Conservation (phyloP, 1,140 invertebrate genomes). For the Heliconius eleuchia region DNA sequence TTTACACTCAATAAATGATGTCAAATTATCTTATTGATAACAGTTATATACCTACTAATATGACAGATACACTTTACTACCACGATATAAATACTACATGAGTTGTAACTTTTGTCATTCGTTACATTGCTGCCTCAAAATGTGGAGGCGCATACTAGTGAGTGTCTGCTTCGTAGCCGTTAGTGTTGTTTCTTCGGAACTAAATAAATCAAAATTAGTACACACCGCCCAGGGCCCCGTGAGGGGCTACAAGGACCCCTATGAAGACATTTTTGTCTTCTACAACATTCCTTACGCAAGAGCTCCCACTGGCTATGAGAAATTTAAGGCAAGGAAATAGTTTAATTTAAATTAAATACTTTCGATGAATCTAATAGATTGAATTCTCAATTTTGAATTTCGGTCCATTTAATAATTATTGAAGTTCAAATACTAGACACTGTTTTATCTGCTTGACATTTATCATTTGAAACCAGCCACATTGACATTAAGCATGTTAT, state of each 20-base stretch:
- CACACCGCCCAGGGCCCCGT: conserved; percentile 29
- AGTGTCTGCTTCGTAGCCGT: conserved; percentile 17
- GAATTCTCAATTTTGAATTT: too few relatives aligned
- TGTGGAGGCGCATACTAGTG: conserved; percentile 1
- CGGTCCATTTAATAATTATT: not conserved
- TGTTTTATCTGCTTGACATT: not conserved
- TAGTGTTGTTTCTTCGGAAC: not conserved
- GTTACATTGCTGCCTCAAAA: not conserved
- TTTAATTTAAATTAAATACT: not conserved
- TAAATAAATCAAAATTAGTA: conserved; percentile 21
- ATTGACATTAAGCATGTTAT: not conserved
- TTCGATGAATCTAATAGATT: not conserved
- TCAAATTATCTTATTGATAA: not conserved
- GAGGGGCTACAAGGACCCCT: conserved; percentile 35
- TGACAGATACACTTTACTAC: not conserved
- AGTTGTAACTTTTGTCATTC: not conserved
- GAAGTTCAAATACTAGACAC: not conserved
- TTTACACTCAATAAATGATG: not conserved
- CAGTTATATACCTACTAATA: not conserved
- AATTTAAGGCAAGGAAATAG: conserved; percentile 35
- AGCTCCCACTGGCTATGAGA: conserved; percentile 30
- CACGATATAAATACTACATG: not conserved
- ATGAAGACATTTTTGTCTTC: conserved; percentile 35
- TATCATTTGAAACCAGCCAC: not conserved
- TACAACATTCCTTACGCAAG: conserved; percentile 41